Percentiles rank a stretch among this genome's conserved stretches.
phyloP scores from a whole-genome alignment of 2,797 vertebrate species.

The Champsocephalus esox region DNA sequence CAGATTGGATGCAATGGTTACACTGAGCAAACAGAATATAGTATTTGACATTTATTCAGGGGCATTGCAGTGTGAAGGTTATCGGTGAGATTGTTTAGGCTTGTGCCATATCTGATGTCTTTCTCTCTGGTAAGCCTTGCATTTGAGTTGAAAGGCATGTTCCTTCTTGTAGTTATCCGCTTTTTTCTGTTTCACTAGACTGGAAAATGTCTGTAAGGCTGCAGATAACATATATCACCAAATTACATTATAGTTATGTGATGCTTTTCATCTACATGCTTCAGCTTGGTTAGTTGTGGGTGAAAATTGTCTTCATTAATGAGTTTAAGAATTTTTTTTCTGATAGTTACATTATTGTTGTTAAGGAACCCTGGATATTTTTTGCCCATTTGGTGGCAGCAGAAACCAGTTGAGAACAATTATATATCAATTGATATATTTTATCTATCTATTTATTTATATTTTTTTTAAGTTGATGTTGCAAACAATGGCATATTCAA shows the following conservation, averaged over 20 bases:
- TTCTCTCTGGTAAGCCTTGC: conserved; percentile 74
- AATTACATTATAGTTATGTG: conserved; percentile 25
- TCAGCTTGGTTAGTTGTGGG: conserved; percentile 4
- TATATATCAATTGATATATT: no score
- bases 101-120: conserved; percentile 84
- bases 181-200: conserved; percentile 67
- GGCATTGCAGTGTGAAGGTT: conserved; percentile 84
- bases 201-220: conserved; percentile 64
- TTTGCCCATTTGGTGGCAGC: background rate
- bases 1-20: conserved; percentile 77
- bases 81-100: conserved; percentile 81
- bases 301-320: conserved; percentile 1
- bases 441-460: no score
- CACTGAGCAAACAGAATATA: conserved; percentile 84
- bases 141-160: conserved; percentile 83
- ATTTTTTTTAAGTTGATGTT: no score
- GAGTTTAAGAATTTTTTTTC: background rate
- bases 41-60: conserved; percentile 87
- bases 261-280: conserved; percentile 30
- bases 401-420: background rate
- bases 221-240: conserved; percentile 47
- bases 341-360: background rate
- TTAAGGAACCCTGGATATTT: background rate
- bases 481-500: background rate
- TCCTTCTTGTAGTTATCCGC: conserved; percentile 75